Evolutionary conservation across 2,113 vertebrate genomes (phyloP).

Genomic region (Ophthalmolycus amberensis): DNA sequence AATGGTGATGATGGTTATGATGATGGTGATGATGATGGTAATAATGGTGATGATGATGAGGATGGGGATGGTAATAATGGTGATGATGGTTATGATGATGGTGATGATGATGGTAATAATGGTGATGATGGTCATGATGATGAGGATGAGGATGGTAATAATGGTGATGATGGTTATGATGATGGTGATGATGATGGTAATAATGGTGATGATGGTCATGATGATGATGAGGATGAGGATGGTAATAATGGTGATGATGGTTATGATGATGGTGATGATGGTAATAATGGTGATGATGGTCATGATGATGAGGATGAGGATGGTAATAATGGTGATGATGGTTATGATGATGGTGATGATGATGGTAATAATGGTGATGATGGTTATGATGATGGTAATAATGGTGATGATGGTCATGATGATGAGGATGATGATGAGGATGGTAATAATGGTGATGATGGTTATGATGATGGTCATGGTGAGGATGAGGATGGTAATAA

Average conservation of each 20-base stretch:
- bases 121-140: too few relatives aligned
- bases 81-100: too few relatives aligned
- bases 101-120: neutral
- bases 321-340: slow-evolving; percentile 1
- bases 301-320: slow-evolving; percentile 12
- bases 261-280: neutral
- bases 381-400: too few relatives aligned
- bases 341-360: slow-evolving; percentile 16
- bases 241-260: too few relatives aligned
- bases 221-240: too few relatives aligned
- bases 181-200: neutral
- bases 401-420: too few relatives aligned
- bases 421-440: neutral
- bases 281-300: too few relatives aligned
- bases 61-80: too few relatives aligned
- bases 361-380: neutral
- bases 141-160: slow-evolving; percentile 13
- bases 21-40: neutral
- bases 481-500: slow-evolving; percentile 20
- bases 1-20: slow-evolving; percentile 12
- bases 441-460: too few relatives aligned
- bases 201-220: neutral
- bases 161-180: slow-evolving; percentile 3
- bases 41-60: too few relatives aligned
- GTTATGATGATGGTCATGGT: too few relatives aligned